Evolutionary conservation across 2,113 vertebrate species (phyloP), one percentile per base, ranked within the genome.

Genomic region (Brevimyrus niger): DNA sequence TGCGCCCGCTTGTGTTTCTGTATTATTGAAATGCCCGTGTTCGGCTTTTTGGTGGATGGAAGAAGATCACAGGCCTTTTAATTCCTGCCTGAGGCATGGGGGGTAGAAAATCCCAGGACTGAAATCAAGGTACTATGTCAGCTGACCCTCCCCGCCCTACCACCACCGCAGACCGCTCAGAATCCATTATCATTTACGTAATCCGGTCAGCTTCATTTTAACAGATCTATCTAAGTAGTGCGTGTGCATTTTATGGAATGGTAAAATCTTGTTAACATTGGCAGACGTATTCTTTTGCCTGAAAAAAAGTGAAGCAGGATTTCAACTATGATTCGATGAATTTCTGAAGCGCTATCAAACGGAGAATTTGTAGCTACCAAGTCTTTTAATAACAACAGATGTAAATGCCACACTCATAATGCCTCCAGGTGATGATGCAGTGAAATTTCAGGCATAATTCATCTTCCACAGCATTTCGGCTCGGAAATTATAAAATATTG

Each of bases 201-300:
- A 93, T 38, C 76, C 92, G 92, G 91, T 93, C 80, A 92, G 92
- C 92, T 82, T 76, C 91, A 93, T 93, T 94, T 94, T 92, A 89
- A 46, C 80, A 93, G 92, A 94, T 94, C 91, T 91, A 91, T 94
- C 91, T 92, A 91, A 89, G n/a, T 82, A 89, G 88, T 91, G 92
- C 88, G 89, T 91, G 89, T 92, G 89, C 76, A 47, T 82, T 91
- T 27, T 80, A 17, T 90, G 93, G 92, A 93, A 44, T 42, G 73
- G 50, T 47, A 88, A 48, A 42, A 84, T 42, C 86, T 90, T 42
- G 83, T 90, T 90, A 88, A 90, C 51, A 31, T 23, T 88, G 35
- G 61, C 48, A 87, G 89, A 38, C 47, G 76, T 42, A 7, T 87
- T 82, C 73, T 47, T 46, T 53, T 73, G 69, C 44, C 8, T 10